Evolutionary conservation across 2,113 vertebrate species (phyloP).

Genomic region (Electrona antarctica): DNA sequence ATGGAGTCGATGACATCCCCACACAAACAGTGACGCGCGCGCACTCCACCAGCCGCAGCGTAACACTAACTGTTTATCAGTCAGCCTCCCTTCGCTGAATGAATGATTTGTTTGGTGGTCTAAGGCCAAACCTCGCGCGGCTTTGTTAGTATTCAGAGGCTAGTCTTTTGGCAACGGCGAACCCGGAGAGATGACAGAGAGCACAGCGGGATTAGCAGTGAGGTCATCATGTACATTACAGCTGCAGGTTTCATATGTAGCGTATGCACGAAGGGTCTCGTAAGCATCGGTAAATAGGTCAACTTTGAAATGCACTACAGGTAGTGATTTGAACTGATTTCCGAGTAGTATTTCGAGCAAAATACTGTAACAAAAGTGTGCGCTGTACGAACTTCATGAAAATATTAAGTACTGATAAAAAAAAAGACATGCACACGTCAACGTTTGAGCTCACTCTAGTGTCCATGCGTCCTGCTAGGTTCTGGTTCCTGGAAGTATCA

Average conservation of each 20-base stretch:
- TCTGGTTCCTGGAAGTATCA: slow-evolving; percentile 85
- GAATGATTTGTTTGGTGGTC: slow-evolving; percentile 48
- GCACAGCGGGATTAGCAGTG: slow-evolving; percentile 53
- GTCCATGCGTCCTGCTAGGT: slow-evolving; percentile 71
- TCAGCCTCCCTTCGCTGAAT: slow-evolving; percentile 26
- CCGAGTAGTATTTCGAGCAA: too few relatives aligned
- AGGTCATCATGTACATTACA: slow-evolving; percentile 70
- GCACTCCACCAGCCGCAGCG: slow-evolving; percentile 20
- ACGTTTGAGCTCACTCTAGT: slow-evolving; percentile 22
- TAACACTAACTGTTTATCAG: slow-evolving; percentile 44
- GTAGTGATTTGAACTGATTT: too few relatives aligned
- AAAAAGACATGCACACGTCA: slow-evolving; percentile 5
- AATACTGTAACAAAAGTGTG: too few relatives aligned
- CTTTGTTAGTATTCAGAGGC: slow-evolving; percentile 65
- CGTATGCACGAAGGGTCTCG: slow-evolving; percentile 27
- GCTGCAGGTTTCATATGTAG: slow-evolving; percentile 46
- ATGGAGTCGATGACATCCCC: not conserved
- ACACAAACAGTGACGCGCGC: too few relatives aligned
- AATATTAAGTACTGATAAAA: not conserved
- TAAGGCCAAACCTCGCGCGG: slow-evolving; percentile 22
- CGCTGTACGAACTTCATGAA: too few relatives aligned
- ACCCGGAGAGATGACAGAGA: slow-evolving; percentile 31
- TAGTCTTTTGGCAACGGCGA: slow-evolving; percentile 47
- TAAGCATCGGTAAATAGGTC: slow-evolving; percentile 24
- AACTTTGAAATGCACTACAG: too few relatives aligned